These are phyloP conservation scores for Oxyura jamaicensis DNA, from an alignment of 2,113 vertebrate genomes.

Conservation along the genomic window DNA sequence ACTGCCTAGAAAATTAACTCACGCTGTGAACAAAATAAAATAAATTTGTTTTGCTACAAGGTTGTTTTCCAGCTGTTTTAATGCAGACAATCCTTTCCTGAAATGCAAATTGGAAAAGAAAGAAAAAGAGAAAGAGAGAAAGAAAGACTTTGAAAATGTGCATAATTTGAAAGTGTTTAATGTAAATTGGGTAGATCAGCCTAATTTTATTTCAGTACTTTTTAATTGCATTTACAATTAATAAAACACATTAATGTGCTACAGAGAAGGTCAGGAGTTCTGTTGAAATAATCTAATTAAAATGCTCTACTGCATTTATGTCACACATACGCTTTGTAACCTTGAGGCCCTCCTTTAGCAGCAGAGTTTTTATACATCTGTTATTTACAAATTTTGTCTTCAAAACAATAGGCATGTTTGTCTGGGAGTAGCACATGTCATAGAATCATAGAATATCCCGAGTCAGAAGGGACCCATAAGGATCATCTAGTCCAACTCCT, in stretches of 20 bases:
- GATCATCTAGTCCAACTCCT: no score
- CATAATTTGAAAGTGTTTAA: conserved; percentile 82
- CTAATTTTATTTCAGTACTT: conserved; percentile 85
- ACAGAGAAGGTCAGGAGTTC: conserved; percentile 79
- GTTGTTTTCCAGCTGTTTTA: conserved; percentile 83
- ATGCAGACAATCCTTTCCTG: conserved; percentile 74
- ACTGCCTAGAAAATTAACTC: conserved; percentile 78
- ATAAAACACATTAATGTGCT: conserved; percentile 81
- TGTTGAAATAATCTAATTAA: conserved; percentile 76
- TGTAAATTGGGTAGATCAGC: conserved; percentile 83
- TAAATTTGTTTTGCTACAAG: conserved; percentile 80
- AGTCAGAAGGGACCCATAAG: no score
- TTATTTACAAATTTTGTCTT: conserved; percentile 50
- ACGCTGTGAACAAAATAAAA: conserved; percentile 79
- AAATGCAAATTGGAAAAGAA: conserved; percentile 55
- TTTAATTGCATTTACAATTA: conserved; percentile 87
- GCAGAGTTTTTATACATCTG: neutral
- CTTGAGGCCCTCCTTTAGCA: conserved; percentile 51
- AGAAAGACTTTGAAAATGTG: conserved; percentile 63
- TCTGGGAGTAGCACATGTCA: neutral
- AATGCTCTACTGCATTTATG: conserved; percentile 65
- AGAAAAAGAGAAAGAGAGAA: neutral
- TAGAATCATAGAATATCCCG: no score
- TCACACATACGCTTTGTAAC: conserved; percentile 53
- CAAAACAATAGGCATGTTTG: neutral